Evolutionary conservation across 2,888 invertebrate genomes (phyloP), one percentile per base, ranked within the genome.

Genomic region (Leucania comma): DNA sequence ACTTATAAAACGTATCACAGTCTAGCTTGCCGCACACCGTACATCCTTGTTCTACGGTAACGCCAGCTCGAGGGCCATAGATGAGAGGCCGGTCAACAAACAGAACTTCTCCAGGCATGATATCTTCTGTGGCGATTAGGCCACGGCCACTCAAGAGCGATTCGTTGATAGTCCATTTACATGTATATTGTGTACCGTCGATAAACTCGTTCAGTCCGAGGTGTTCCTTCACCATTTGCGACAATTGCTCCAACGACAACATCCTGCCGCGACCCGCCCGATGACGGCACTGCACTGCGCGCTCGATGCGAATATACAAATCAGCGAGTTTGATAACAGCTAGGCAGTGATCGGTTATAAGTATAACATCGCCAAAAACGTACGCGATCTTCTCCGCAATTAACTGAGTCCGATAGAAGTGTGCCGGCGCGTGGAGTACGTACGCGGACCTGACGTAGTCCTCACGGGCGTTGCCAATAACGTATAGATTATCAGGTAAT

Each of bases 21-120:
- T 95, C 92, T 64, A 96, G 86, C 81, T 96, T 96, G 83, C 96
- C 96, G 87, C 98, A 98, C 81, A 96, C 96, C 1, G 97, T 96
- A 90, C 98, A 98, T 71, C 97, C 96, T 86, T 97, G 95, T 69
- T 96, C 96, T 24, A 96, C 90, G 50, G 93, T 93, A 64, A 92
- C 93, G 65, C 96, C 94, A 50, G 96, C 95, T 58, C 97, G 96
- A 0, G 98, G 98, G 0, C 98, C 98, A 62, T 97, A 91, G 54
- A 98, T 94, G 56, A 98, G 91, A 1, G 98, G 97, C 66, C 94
- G 95, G 89, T 98, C 98, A 17, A 96, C 95, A 87, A 97, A 98
- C 63, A 98, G 96, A 42, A 97, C 90, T 90, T 98, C 98, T 51
- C 98, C 98, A 42, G 95, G 89, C 70, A 93, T 90, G 54, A 98